These are phyloP conservation scores for Poecilobothrus nobilitatus DNA, from an alignment of 2,888 invertebrate genomes.

Conservation along the genomic window DNA sequence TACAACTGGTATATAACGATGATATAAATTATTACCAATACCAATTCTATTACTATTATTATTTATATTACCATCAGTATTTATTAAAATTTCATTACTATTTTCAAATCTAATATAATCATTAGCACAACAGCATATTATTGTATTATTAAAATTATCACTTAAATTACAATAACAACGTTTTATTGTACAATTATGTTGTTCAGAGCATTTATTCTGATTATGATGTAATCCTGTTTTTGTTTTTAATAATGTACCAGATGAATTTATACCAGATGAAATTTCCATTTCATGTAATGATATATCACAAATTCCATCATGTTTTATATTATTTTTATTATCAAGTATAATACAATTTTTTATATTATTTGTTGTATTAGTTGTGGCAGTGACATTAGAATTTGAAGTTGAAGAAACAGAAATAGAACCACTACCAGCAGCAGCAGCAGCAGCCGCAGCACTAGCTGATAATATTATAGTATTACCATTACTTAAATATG, in stretches of 20 bases:
- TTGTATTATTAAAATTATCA: constrained; percentile 20
- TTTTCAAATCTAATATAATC: constrained; percentile 11
- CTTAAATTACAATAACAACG: neutral
- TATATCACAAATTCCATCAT: constrained; percentile 19
- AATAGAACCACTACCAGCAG: no score
- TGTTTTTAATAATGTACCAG: neutral
- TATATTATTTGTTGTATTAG: neutral
- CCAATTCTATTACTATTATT: neutral
- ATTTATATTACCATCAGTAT: constrained; percentile 9
- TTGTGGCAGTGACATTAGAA: neutral
- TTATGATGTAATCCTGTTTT: neutral
- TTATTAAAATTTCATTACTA: constrained; percentile 13
- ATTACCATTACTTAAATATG: constrained; percentile 18
- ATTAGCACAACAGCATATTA: constrained; percentile 15
- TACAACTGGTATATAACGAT: neutral
- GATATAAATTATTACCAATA: neutral
- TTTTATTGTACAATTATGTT: neutral
- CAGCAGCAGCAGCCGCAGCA: neutral
- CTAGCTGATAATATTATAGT: neutral
- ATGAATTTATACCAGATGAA: constrained; percentile 12
- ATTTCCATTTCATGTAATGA: constrained; percentile 19
- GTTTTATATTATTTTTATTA: constrained; percentile 16
- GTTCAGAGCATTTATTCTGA: no score
- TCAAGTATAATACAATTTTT: constrained; percentile 13
- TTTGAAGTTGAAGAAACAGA: constrained; percentile 18